Evolutionary conservation across 2,888 invertebrate genomes (phyloP), one percentile per base, ranked within the genome.

Genomic region (Eulithis prunata): DNA sequence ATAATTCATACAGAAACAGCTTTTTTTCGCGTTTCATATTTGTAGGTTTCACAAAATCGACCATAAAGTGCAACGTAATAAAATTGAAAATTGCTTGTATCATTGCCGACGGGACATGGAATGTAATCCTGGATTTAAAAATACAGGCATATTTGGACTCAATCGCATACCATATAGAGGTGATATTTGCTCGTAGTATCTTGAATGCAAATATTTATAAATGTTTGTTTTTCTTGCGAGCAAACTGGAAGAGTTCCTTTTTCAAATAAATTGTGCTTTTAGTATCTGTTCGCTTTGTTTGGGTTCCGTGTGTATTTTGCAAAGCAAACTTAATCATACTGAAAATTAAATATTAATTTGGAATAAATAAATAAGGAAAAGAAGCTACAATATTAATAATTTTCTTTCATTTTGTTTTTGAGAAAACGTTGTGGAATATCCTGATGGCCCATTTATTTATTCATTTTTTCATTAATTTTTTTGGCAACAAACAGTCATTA

Each of bases 151-250:
- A 57, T 58, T 62, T 66, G 45, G 52, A 62, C 62, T 54, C 12
- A 28, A 58, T 51, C 4, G 8, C 49, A 38, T 59, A 38, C 28
- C 11, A 3, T 8, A 21, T 62, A 66, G 36, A 55, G 62, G 13
- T 55, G 55, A 38, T 38, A 49, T 55, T 66, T 7, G 62, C 51
- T 56, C 52, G 62, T 14, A 28, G 47, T 13, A 21, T 66, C 54
- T 58, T 8, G 51, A 43, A 67, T 67, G 63, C 53, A 64, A 60
- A 60, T 53, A 54, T 59, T 63, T 66, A 59, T 43, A 54, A 41
- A 54, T 46, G 58, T 41, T 64, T 49, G 14, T 60, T 46, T 32
- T 64, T 43, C 14, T 54, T 36, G 53, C 45, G 63, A 28, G 53
- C 41, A 47, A 57, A 45, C 57, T 38, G 47, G 32, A 28, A n/a